Evolutionary conservation across 1,140 invertebrate genomes (phyloP).

Genomic region (Lordiphosa stackelbergi): DNA sequence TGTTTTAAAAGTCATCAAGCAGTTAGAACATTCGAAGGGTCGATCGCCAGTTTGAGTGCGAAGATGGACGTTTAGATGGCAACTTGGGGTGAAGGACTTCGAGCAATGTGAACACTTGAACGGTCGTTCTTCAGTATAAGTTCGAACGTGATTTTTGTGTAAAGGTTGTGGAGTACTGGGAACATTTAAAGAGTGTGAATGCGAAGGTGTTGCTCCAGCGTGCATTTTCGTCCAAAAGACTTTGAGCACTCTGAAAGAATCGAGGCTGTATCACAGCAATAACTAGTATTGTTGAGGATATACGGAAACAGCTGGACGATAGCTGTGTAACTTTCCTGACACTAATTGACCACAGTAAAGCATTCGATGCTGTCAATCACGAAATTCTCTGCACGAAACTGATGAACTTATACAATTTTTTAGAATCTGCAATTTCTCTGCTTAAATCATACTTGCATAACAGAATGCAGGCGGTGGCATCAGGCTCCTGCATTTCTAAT

Average conservation of each 20-base stretch:
- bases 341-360: too few species aligned
- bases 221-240: neutral
- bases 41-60: slow-evolving; percentile 1
- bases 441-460: too few species aligned
- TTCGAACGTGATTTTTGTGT: neutral
- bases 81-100: neutral
- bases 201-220: neutral
- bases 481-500: too few species aligned
- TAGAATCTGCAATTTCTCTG: too few species aligned
- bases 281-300: too few species aligned
- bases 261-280: too few species aligned
- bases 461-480: too few species aligned
- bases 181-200: neutral
- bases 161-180: neutral
- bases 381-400: too few species aligned
- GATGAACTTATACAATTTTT: too few species aligned
- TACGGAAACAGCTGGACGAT: too few species aligned
- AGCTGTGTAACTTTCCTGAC: too few species aligned
- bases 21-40: neutral
- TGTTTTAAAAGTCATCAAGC: neutral
- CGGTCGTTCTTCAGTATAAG: neutral
- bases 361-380: too few species aligned
- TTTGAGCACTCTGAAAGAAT: neutral
- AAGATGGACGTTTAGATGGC: neutral
- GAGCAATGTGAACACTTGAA: neutral